A percentile compares a stretch with the other conserved stretches of the same genome.
These are phyloP conservation scores for Hemicentrotus pulcherrimus DNA, from an alignment of 35 echinoderm and acorn worm species.

Conservation along the genomic window DNA sequence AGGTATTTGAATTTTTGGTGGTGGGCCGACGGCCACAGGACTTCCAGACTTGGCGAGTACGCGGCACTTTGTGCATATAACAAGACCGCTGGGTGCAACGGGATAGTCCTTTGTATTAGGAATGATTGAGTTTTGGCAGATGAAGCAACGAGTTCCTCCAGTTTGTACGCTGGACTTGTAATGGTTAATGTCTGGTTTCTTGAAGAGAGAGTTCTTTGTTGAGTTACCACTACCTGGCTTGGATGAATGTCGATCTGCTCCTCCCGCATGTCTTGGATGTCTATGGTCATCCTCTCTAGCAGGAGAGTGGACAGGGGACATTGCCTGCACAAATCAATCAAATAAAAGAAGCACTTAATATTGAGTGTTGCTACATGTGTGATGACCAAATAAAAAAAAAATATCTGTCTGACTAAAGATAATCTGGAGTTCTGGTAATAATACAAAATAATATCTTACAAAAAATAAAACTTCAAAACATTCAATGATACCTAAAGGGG, in stretches of 20 bases:
- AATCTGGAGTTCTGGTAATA: background rate
- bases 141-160: conserved; percentile 56
- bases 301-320: conserved; percentile 38
- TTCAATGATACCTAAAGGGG: background rate
- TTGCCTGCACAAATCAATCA: background rate
- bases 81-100: conserved; percentile 35
- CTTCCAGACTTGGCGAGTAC: conserved; percentile 69
- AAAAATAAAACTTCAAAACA: background rate
- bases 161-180: conserved; percentile 63
- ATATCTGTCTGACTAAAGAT: background rate
- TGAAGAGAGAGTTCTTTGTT: conserved; percentile 56
- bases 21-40: conserved; percentile 67
- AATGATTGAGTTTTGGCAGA: conserved; percentile 70
- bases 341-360: background rate
- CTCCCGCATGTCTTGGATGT: background rate
- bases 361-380: background rate
- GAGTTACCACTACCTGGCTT: background rate
- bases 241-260: background rate
- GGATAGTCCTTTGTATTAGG: conserved; percentile 67
- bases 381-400: background rate
- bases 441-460: background rate
- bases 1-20: conserved; percentile 55
- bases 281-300: conserved; percentile 22
- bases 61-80: conserved; percentile 73
- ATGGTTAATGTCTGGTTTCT: conserved; percentile 82